A percentile compares a stretch with the other conserved stretches of the same genome.
Conservation (phyloP, 2,797 vertebrate species). For the Eidolon dupreanum region DNA sequence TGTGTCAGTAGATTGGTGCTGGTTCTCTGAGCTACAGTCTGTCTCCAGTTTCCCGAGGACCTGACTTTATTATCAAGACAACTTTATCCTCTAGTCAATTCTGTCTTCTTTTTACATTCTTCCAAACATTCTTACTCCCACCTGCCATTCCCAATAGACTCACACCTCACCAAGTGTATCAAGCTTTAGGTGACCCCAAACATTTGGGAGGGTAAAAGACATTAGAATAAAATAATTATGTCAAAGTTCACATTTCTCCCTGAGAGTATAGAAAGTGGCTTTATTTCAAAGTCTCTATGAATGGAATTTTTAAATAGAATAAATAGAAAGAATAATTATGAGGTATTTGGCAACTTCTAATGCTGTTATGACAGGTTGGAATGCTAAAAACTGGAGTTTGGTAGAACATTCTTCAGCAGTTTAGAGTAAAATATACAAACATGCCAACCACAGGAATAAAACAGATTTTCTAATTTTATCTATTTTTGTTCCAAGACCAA, state of each 20-base stretch:
- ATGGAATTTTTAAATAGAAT: too few relatives aligned
- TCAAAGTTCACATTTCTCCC: neutral
- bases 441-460: slow-evolving; percentile 33
- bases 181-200: neutral
- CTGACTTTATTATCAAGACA: neutral
- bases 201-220: neutral
- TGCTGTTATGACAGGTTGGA: neutral
- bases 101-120: neutral
- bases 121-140: neutral
- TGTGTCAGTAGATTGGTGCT: rapidly evolving
- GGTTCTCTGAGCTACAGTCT: neutral
- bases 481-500: slow-evolving; percentile 56
- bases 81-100: neutral
- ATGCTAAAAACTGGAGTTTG: slow-evolving; percentile 7
- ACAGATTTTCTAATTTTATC: slow-evolving; percentile 32
- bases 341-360: neutral
- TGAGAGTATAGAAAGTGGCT: neutral
- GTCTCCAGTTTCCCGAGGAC: neutral
- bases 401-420: neutral
- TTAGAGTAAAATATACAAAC: slow-evolving; percentile 49
- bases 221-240: neutral
- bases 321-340: neutral
- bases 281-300: neutral
- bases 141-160: neutral
- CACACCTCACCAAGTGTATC: neutral